phyloP scores from a whole-genome alignment of 2,113 vertebrate species.

The Theristicus caerulescens region DNA sequence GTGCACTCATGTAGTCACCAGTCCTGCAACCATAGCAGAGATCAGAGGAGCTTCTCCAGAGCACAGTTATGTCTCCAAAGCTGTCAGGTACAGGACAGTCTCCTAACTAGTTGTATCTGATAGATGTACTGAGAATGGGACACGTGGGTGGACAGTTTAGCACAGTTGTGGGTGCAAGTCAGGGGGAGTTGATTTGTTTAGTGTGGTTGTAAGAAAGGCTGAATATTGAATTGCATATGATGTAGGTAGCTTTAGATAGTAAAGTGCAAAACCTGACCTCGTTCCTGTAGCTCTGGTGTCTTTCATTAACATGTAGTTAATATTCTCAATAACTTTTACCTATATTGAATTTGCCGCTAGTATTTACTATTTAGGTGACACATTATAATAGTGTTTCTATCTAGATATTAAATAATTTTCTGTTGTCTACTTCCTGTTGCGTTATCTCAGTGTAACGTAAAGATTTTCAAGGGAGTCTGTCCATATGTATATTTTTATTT shows the following conservation, averaged over 20 bases:
- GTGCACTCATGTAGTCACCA: no score
- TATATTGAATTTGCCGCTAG: neutral
- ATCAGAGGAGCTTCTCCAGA: neutral
- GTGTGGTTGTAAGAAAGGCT: neutral
- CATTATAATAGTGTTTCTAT: neutral
- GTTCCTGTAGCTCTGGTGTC: neutral
- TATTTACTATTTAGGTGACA: neutral
- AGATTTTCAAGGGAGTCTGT: neutral
- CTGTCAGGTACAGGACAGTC: neutral
- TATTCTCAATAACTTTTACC: neutral
- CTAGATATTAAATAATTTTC: neutral
- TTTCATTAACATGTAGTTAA: neutral
- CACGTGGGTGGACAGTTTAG: rapidly evolving
- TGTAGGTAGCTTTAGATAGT: neutral
- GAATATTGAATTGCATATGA: neutral
- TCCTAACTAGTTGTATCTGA: neutral
- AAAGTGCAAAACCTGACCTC: neutral
- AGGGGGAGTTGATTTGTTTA: neutral
- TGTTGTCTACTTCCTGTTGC: neutral
- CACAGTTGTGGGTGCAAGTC: neutral
- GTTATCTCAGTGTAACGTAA: neutral
- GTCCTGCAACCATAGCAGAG: neutral
- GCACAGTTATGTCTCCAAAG: neutral
- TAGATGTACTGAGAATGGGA: neutral
- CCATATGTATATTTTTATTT: neutral